A percentile compares a stretch with the other conserved stretches of the same genome.
These are phyloP conservation scores for Tetanocera ferruginea DNA, from an alignment of 2,888 invertebrate species.

Conservation along the genomic window DNA sequence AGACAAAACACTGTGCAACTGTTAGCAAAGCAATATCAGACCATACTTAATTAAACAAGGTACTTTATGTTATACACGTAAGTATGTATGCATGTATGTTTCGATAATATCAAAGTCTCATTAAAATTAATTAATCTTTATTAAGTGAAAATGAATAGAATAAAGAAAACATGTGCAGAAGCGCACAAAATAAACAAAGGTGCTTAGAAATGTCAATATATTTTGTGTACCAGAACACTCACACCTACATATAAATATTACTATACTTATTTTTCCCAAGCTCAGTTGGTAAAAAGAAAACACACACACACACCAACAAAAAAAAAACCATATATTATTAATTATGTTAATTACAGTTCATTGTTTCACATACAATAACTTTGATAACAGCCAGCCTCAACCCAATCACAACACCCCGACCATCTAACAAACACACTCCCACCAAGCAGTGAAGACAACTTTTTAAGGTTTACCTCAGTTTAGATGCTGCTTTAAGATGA, in stretches of 20 bases:
- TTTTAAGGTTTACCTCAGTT: background rate
- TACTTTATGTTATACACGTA: background rate
- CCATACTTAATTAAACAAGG: background rate
- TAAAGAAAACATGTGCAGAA: background rate
- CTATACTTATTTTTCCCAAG: too few species aligned
- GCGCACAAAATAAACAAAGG: background rate
- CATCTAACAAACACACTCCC: background rate
- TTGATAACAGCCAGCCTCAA: background rate
- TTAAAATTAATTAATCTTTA: slow-evolving; percentile 11
- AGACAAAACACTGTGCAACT: too few species aligned
- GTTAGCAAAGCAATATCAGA: too few species aligned
- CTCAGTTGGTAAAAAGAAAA: too few species aligned
- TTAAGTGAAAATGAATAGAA: slow-evolving; percentile 4
- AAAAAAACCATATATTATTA: slow-evolving; percentile 30
- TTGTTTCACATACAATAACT: slow-evolving; percentile 10
- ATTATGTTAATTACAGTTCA: slow-evolving; percentile 32
- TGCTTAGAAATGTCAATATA: background rate
- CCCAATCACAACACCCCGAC: background rate
- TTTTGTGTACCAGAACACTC: background rate
- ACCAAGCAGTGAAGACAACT: background rate
- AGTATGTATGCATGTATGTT: background rate
- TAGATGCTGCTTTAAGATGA: background rate
- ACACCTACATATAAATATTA: background rate
- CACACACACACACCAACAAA: too few species aligned
- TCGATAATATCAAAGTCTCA: background rate